A percentile compares a stretch with the other conserved stretches of the same genome.
Conservation (phyloP, 2,113 vertebrate species). For the Murina feae region DNA sequence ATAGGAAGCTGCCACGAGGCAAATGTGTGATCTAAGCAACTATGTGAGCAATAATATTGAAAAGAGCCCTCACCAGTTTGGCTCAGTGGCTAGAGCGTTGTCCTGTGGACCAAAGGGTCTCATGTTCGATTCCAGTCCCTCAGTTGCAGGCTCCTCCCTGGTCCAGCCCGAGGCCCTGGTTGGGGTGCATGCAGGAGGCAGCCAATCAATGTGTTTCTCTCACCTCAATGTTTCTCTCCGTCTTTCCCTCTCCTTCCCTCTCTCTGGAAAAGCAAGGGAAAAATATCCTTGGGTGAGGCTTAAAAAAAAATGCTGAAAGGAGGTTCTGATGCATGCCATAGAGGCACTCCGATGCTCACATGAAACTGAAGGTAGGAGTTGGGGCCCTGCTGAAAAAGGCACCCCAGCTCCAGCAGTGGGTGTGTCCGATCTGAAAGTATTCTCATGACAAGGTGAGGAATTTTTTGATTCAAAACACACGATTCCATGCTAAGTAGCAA, state of each 20-base stretch:
- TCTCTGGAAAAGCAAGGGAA: too few species aligned
- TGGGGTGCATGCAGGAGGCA: too few species aligned
- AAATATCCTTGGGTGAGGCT: too few species aligned
- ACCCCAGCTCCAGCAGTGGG: neutral
- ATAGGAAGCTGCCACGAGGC: constrained; percentile 24
- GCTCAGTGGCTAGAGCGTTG: too few species aligned
- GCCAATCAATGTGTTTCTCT: too few species aligned
- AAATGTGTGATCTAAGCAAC: constrained; percentile 6
- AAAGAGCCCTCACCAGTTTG: neutral
- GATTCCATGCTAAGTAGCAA: neutral
- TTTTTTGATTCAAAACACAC: neutral
- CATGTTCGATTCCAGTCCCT: too few species aligned
- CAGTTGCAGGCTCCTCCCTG: too few species aligned
- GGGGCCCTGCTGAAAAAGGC: neutral
- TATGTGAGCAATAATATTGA: neutral
- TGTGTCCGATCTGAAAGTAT: neutral
- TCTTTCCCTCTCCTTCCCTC: too few species aligned
- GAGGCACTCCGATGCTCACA: neutral
- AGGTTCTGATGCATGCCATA: neutral
- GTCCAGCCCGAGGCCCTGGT: too few species aligned
- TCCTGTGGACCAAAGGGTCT: too few species aligned
- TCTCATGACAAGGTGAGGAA: neutral
- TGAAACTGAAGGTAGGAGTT: neutral
- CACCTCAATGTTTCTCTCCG: too few species aligned
- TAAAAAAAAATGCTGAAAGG: neutral